Percentiles rank a stretch among this genome's conserved stretches.
Conservation (phyloP, 2,113 vertebrate species). For the Anhinga rufa region DNA sequence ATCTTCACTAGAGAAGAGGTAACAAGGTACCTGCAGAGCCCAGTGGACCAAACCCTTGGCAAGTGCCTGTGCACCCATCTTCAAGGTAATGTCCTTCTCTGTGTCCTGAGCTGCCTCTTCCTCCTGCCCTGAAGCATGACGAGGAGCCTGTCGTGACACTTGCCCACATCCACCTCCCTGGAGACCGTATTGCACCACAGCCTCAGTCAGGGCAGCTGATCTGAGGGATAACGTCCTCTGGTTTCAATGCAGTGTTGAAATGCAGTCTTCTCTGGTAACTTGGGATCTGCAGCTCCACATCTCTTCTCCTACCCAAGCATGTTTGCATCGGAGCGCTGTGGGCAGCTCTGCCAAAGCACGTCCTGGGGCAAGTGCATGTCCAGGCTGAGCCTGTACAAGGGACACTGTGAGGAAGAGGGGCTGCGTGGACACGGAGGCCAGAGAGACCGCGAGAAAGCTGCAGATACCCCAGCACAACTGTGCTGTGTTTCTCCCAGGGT, state of each 20-base stretch:
- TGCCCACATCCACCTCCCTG: neutral
- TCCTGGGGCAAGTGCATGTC: neutral
- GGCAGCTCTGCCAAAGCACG: neutral
- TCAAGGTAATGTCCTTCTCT: accelerated
- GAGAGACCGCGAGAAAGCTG: neutral
- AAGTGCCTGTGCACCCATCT: neutral
- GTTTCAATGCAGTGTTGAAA: neutral
- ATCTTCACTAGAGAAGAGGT: neutral
- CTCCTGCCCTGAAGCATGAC: neutral
- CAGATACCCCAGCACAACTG: neutral
- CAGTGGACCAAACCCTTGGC: neutral
- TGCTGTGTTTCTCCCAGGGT: neutral
- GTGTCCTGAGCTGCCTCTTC: neutral
- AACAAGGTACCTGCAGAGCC: neutral
- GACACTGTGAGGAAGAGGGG: neutral
- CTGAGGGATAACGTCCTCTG: neutral
- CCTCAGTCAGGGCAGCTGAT: neutral
- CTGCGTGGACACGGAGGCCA: neutral
- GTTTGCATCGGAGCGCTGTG: accelerated
- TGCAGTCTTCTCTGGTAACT: neutral
- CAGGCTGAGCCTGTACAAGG: neutral
- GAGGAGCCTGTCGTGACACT: neutral
- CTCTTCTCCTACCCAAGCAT: neutral
- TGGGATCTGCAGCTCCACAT: neutral
- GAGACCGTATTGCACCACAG: neutral